Evolutionary conservation across 2,113 vertebrate species (phyloP).

Genomic region (Chiloscyllium plagiosum): DNA sequence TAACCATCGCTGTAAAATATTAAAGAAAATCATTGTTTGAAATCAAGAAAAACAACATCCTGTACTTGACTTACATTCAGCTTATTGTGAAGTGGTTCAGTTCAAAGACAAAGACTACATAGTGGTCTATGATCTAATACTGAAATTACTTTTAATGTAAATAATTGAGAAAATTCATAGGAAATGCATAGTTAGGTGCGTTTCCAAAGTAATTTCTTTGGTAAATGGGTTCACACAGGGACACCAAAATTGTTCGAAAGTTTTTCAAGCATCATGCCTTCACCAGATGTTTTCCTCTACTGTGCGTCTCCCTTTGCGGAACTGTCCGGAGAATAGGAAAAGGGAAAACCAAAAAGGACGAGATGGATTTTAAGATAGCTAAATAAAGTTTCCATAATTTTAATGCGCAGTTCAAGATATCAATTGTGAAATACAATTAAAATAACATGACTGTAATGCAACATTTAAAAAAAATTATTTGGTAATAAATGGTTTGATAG

Average conservation of each 20-base stretch:
- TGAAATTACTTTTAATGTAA: background rate
- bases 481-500: background rate
- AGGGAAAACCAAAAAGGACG: background rate
- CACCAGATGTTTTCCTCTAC: background rate
- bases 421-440: background rate
- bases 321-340: background rate
- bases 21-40: slow-evolving; percentile 46
- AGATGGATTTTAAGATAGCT: background rate
- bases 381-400: background rate
- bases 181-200: background rate
- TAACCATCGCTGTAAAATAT: slow-evolving; percentile 87
- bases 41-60: background rate
- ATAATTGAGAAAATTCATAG: background rate
- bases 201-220: background rate
- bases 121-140: background rate
- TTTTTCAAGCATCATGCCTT: background rate
- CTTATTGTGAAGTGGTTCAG: too few relatives aligned
- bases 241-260: background rate
- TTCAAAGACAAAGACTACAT: background rate
- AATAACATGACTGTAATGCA: background rate
- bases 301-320: background rate
- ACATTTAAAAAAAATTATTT: background rate
- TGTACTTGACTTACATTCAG: background rate
- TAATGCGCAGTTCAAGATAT: background rate
- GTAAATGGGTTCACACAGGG: background rate